Base-by-base conservation (phyloP, 2,113 vertebrate species). In the Sorex araneus region DNA sequence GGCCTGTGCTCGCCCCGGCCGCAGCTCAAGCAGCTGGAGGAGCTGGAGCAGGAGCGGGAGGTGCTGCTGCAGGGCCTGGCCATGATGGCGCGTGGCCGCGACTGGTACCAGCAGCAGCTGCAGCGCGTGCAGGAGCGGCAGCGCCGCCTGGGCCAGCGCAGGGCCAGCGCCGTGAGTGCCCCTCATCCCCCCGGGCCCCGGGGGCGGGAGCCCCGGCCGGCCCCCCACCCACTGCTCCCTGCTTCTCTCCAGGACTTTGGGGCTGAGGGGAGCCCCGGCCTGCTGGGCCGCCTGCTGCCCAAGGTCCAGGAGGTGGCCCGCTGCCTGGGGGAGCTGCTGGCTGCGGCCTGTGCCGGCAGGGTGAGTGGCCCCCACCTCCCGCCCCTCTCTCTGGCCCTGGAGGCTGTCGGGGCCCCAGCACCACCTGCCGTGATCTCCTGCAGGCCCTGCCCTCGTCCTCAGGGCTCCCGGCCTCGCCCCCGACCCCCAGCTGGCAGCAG, bases 81-180 rank as follows among this genome's bases (percentile, higher is more conserved):
- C 75, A 97, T 99, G 97, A 97, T 99, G 95, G 99, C 99, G 0
- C 97, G 92, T 0, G 98, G 98, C 67, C 98, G 98, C 0, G 98
- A 99, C 10, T 99, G 99, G 99, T 99, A 98, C 98, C 98, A 98
- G 94, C 98, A 98, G 82, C 99, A 99, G 93, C 98, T 99, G 97
- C 98, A 98, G 90, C 97, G 97, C 9, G 98, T 99, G 92, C 98
- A 98, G 34, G 99, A 99, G 85, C 98, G 97, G 30, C 99, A 99
- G 98, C 97, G 94, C 82, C 98, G 98, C 27, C 95, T 99, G 40
- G 98, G 98, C 79, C 98, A 98, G 94, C 98, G 95, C 93, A 96
- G 97, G 73, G 97, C 95, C 45, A 94, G 96, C 78, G 74, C 86
- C 0, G 99, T 99, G 95, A 97, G 98, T 98, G 63, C 19, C 67